Evolutionary conservation across 2,888 invertebrate species (phyloP).

Genomic region (Phalera bucephala): DNA sequence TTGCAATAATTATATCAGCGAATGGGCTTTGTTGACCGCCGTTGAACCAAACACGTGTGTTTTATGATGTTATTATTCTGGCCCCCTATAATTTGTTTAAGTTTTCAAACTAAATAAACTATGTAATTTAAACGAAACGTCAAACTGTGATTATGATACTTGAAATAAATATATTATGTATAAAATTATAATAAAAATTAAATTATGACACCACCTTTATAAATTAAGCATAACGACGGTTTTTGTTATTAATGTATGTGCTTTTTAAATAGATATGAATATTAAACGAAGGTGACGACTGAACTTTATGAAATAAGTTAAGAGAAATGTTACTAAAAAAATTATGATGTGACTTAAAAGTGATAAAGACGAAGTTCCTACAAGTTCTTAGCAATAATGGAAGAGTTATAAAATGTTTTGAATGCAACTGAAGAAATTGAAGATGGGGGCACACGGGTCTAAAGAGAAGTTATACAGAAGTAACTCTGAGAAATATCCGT

Average conservation of each 20-base stretch:
- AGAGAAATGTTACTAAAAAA: constrained; percentile 27
- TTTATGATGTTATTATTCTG: constrained; percentile 31
- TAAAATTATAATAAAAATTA: too few species aligned
- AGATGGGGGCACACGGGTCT: constrained; percentile 90
- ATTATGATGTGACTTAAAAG: constrained; percentile 54
- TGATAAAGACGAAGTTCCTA: constrained; percentile 49
- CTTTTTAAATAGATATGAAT: constrained; percentile 30
- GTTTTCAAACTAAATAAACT: too few species aligned
- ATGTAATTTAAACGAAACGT: too few species aligned
- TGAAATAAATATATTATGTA: too few species aligned
- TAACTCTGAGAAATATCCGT: constrained; percentile 84
- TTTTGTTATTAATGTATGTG: constrained; percentile 1
- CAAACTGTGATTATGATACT: too few species aligned
- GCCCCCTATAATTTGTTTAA: too few species aligned
- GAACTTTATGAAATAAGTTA: constrained; percentile 24
- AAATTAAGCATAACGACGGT: constrained; percentile 1
- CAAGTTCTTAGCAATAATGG: constrained; percentile 38
- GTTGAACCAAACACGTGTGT: constrained; percentile 49
- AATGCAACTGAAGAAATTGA: constrained; percentile 65
- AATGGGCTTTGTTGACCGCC: constrained; percentile 66
- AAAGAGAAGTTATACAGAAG: constrained; percentile 88
- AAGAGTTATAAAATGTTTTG: constrained; percentile 46
- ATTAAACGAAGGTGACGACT: constrained; percentile 36
- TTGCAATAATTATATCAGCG: constrained; percentile 79
- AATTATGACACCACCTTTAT: constrained; percentile 46